Evolutionary conservation across 2,113 vertebrate genomes (phyloP), one percentile per base, ranked within the genome.

Genomic region (Leptobrachium ailaonicum): DNA sequence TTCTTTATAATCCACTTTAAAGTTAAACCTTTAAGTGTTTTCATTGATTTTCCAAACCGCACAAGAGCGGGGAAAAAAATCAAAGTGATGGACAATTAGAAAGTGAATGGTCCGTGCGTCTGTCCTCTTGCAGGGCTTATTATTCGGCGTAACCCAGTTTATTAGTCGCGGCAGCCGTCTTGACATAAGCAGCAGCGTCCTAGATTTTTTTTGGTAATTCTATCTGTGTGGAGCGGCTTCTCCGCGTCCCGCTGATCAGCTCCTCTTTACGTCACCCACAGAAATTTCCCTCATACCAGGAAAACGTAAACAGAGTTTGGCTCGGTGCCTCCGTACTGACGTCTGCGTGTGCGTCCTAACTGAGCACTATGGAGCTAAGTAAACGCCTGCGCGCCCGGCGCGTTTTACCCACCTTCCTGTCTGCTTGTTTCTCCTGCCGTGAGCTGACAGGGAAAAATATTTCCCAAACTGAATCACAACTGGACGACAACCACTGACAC

Each of bases 201-300:
- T 72, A 79, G 68, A 50, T 79, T 78, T 72, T 32, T 45, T 58
- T 72, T 42, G 40, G 71, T 72, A 53, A 71, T 79, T 79, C 71
- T 72, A 79, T 79, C 71, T 72, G 72, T 79, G 72, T 79, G 72
- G 67, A 53, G 53, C 62, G 66, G 67, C 67, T 42, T 78, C 67
- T 63, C 76, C 63, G 56, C 63, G 53, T 41, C 76, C 54, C 62
- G 76, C 68, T 78, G 76, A 47, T 71, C 67, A 62, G 76, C 76
- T 71, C 56, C 50, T 67, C 68, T 71, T 47, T 71, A 63, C 68
- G 56, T 78, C 76, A 78, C 20, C 20, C 0, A 32, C 20, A 32
- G 67, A 78, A 63, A 78, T 78, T 78, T 78, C 76, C 54, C 70
- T 68, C 56, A 14, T 50, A 58, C 76, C 67, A 78, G 76, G 54